phyloP scores from a whole-genome alignment of 2,113 vertebrate genomes.

The Gasterosteus nipponicus region DNA sequence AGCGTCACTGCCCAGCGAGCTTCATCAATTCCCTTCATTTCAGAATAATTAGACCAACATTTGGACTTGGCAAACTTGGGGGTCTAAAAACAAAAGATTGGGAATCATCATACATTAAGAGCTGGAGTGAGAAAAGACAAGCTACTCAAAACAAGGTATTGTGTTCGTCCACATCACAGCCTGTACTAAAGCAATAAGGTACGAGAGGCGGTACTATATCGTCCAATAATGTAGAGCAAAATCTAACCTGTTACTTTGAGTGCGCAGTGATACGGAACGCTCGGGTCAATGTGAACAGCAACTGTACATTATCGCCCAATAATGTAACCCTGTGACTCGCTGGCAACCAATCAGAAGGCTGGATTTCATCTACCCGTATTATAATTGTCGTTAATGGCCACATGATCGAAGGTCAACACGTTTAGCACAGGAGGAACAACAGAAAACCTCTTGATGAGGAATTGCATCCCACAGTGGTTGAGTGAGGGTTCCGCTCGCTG shows the following conservation, averaged over 20 bases:
- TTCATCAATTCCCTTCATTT: background rate
- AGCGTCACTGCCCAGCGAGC: background rate
- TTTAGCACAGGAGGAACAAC: background rate
- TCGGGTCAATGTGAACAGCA: too few relatives aligned
- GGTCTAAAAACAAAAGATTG: background rate
- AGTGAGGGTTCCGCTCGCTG: background rate
- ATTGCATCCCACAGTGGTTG: background rate
- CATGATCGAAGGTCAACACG: slow-evolving; percentile 10
- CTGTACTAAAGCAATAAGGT: background rate
- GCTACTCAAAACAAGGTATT: background rate
- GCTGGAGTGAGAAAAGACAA: background rate
- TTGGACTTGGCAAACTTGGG: background rate
- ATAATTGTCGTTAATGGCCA: slow-evolving; percentile 11
- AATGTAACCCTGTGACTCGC: too few relatives aligned
- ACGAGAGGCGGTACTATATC: too few relatives aligned
- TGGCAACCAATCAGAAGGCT: too few relatives aligned
- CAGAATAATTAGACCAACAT: background rate
- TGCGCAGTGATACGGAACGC: too few relatives aligned
- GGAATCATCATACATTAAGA: background rate
- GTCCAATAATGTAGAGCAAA: too few relatives aligned
- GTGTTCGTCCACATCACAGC: background rate
- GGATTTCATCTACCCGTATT: too few relatives aligned
- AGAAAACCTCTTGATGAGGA: background rate
- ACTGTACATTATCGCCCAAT: too few relatives aligned
- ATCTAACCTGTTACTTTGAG: too few relatives aligned